Conservation (phyloP, 2,797 vertebrate species). For the Antennarius maculatus region DNA sequence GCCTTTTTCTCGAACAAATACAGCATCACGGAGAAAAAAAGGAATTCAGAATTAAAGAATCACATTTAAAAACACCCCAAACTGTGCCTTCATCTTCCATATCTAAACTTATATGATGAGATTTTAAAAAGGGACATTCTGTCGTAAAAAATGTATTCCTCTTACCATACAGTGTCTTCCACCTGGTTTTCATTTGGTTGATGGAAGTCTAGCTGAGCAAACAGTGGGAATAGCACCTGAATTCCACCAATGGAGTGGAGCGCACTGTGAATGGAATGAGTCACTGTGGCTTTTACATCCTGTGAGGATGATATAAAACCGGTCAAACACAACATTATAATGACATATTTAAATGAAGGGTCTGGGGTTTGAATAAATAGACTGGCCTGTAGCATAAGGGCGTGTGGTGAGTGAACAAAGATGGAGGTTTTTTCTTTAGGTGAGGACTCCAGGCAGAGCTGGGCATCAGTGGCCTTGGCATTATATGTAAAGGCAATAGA, state of each 20-base stretch:
- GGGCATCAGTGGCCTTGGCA: conserved; percentile 94
- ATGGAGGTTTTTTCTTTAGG: conserved; percentile 94
- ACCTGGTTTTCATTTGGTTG: conserved; percentile 86
- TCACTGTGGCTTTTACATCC: conserved; percentile 96
- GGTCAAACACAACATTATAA: conserved; percentile 4
- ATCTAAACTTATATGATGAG: no score
- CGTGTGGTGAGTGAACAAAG: conserved; percentile 96
- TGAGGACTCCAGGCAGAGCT: conserved; percentile 95
- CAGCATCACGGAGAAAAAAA: no score
- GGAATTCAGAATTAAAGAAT: no score
- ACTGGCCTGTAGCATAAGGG: conserved; percentile 96
- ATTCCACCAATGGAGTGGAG: conserved; percentile 96
- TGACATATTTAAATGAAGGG: background rate
- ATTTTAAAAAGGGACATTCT: no score
- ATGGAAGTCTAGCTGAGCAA: conserved; percentile 92
- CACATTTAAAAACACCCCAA: background rate
- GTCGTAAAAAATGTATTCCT: background rate
- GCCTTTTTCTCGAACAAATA: no score
- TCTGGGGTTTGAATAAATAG: background rate
- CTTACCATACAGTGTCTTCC: conserved; percentile 92
- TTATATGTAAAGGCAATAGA: conserved; percentile 95
- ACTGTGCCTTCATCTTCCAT: no score
- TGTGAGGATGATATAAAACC: conserved; percentile 62
- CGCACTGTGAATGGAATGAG: conserved; percentile 95
- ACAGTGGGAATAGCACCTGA: conserved; percentile 96